Percentiles rank a stretch among this genome's conserved stretches.
Evolutionary conservation across 2,888 invertebrate genomes (phyloP).

Genomic region (Linyphia triangularis): DNA sequence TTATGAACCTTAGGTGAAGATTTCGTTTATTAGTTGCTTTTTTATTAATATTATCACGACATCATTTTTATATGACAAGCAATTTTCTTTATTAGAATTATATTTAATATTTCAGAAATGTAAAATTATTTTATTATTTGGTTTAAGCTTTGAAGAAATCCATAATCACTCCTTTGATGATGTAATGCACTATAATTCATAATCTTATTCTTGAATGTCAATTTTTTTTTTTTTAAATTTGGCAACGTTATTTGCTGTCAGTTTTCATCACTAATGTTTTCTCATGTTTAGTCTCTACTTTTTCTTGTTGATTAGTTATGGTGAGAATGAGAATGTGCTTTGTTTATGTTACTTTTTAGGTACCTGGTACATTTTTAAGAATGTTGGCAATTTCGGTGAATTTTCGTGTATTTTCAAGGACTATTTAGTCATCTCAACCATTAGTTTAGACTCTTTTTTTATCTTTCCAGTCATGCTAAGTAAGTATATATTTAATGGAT

Average conservation of each 20-base stretch:
- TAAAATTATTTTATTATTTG: too few species aligned
- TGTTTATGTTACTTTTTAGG: constrained; percentile 5
- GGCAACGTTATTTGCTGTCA: constrained; percentile 21
- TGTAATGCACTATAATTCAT: too few species aligned
- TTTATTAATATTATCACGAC: too few species aligned
- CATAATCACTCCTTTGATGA: too few species aligned
- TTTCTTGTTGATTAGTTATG: constrained; percentile 15
- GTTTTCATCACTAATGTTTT: constrained; percentile 20
- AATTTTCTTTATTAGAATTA: too few species aligned
- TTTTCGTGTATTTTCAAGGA: background rate
- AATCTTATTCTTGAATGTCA: too few species aligned
- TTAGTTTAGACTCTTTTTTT: background rate
- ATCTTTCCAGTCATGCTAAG: constrained; percentile 18
- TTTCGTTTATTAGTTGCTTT: too few species aligned
- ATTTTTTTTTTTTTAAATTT: background rate
- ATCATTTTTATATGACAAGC: too few species aligned
- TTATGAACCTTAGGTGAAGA: too few species aligned
- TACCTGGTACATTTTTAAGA: background rate
- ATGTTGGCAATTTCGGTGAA: background rate
- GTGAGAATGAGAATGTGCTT: background rate
- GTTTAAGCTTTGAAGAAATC: too few species aligned
- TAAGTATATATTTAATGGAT: background rate
- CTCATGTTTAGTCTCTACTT: background rate
- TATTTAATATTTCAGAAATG: too few species aligned
- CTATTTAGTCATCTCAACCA: background rate